Conservation (phyloP, 2,797 vertebrate species). For the Synaphobranchus kaupii region DNA sequence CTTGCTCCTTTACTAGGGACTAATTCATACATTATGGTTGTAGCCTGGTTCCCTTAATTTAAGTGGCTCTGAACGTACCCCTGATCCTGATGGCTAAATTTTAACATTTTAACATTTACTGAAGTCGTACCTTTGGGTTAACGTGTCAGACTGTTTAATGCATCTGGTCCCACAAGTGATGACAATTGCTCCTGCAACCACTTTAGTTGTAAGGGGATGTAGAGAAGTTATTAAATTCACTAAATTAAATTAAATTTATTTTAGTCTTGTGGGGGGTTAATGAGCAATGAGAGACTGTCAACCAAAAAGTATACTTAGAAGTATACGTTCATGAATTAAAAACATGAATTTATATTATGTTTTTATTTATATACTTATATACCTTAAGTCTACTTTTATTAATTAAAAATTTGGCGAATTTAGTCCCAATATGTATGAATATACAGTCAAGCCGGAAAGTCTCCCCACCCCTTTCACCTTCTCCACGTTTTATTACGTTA, state of each 20-base stretch:
- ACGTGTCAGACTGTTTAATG: background rate
- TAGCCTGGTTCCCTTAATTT: background rate
- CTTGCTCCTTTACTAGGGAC: background rate
- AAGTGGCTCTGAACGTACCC: background rate
- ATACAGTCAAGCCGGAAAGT: too few species aligned
- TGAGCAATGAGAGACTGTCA: background rate
- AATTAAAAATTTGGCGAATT: too few species aligned
- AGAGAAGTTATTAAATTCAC: background rate
- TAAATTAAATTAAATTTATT: too few species aligned
- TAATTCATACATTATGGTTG: background rate
- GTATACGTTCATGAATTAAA: too few species aligned
- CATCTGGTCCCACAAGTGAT: background rate
- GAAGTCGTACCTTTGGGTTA: background rate
- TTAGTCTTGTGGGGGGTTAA: background rate
- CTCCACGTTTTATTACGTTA: too few species aligned
- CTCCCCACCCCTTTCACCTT: too few species aligned
- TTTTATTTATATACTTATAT: too few species aligned
- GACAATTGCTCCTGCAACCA: background rate
- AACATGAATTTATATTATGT: too few species aligned
- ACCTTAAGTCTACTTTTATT: too few species aligned
- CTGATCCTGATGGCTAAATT: too few species aligned
- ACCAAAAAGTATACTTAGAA: background rate
- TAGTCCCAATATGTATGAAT: too few species aligned
- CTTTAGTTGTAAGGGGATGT: background rate
- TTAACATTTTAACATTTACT: background rate